Evolutionary conservation across 2,113 vertebrate species (phyloP).

Genomic region (Chloropsis hardwickii): DNA sequence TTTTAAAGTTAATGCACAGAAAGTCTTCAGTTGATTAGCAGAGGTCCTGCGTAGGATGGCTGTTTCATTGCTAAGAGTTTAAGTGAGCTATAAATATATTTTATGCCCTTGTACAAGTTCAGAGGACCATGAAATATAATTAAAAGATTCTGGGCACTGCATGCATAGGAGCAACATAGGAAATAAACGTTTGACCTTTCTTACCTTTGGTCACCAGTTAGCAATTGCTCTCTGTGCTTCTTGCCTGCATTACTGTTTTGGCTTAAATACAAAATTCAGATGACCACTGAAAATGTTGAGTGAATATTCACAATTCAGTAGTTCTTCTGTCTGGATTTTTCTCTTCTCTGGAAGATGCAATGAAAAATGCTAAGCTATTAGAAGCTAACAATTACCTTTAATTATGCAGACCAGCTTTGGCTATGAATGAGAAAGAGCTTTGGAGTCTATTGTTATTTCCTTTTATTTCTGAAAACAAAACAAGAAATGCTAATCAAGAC

Average conservation of each 20-base stretch:
- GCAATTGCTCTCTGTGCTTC: conserved; percentile 13
- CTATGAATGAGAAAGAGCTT: not conserved
- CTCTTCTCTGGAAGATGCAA: not conserved
- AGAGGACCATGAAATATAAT: conserved; percentile 60
- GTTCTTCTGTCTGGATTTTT: not conserved
- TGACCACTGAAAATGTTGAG: not conserved
- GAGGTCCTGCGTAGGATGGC: conserved; percentile 7
- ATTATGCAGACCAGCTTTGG: not conserved
- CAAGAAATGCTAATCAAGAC: not conserved
- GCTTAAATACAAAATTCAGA: not conserved
- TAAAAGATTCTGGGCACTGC: conserved; percentile 32
- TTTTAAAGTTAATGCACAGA: conserved; percentile 14
- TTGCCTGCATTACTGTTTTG: conserved; percentile 19
- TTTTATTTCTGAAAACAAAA: conserved; percentile 10
- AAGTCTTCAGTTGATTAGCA: conserved; percentile 46
- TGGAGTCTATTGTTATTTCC: not conserved
- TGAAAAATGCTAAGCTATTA: conserved; percentile 7
- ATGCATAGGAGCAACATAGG: not conserved
- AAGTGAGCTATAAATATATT: conserved; percentile 62
- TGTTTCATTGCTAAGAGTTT: conserved; percentile 51
- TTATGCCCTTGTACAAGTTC: conserved; percentile 52
- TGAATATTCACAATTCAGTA: not conserved
- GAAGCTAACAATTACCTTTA: conserved; percentile 10
- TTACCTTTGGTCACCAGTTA: conserved; percentile 29
- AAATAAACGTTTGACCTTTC: conserved; percentile 52